Evolutionary conservation across 2,888 invertebrate genomes (phyloP).

Genomic region (Polylopha cassiicola): DNA sequence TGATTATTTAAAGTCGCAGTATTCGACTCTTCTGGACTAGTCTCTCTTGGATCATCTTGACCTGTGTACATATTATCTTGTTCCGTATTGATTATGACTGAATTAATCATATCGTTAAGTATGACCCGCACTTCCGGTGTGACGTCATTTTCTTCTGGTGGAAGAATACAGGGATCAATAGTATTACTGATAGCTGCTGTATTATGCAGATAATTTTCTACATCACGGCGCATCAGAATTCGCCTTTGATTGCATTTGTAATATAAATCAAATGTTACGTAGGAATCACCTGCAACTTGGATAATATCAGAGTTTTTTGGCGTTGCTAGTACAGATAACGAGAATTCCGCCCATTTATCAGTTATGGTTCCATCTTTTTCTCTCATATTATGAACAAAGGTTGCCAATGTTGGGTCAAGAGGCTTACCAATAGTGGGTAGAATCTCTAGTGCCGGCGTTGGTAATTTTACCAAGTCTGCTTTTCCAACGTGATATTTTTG

Average conservation of each 20-base stretch:
- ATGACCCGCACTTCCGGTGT: conserved; percentile 54
- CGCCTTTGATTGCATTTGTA: conserved; percentile 77
- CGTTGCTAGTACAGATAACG: conserved; percentile 67
- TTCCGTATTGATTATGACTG: conserved; percentile 78
- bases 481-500: conserved; percentile 63
- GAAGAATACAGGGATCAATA: background rate
- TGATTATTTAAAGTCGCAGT: conserved; percentile 26
- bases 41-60: conserved; percentile 49
- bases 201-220: conserved; percentile 17
- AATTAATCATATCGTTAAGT: conserved; percentile 73
- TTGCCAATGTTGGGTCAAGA: conserved; percentile 59
- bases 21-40: conserved; percentile 27
- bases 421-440: conserved; percentile 63
- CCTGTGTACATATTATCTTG: conserved; percentile 68
- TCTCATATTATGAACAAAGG: conserved; percentile 56
- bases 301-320: conserved; percentile 33
- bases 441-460: conserved; percentile 69
- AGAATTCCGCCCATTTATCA: conserved; percentile 73
- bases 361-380: conserved; percentile 58
- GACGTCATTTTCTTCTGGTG: conserved; percentile 19
- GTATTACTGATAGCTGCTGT: background rate
- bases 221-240: conserved; percentile 68
- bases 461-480: conserved; percentile 64
- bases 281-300: conserved; percentile 38
- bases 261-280: conserved; percentile 74